A percentile compares a stretch with the other conserved stretches of the same genome.
These are phyloP conservation scores for Tiphia femorata DNA, from an alignment of 2,888 invertebrate species.

Conservation along the genomic window DNA sequence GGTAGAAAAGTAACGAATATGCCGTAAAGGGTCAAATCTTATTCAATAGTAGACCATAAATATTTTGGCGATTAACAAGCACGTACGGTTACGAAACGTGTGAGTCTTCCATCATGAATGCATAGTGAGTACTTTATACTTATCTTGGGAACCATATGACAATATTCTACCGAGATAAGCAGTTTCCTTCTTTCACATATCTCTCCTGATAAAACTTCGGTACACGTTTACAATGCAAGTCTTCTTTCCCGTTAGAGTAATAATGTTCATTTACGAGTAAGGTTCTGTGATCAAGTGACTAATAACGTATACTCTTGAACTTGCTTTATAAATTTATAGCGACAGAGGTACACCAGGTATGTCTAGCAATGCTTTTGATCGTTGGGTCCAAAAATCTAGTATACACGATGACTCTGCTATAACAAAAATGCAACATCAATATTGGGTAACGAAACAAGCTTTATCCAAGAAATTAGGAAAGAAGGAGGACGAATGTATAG, in stretches of 20 bases:
- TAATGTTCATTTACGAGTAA: background rate
- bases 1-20: too few species aligned
- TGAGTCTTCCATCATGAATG: conserved; percentile 34
- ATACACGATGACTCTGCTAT: conserved; percentile 68
- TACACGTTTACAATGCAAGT: too few species aligned
- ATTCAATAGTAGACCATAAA: too few species aligned
- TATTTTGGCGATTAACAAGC: too few species aligned
- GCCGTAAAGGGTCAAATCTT: too few species aligned
- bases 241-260: too few species aligned
- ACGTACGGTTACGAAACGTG: too few species aligned
- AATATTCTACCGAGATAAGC: background rate
- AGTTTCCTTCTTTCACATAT: too few species aligned
- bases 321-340: conserved; percentile 38
- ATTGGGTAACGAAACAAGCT: conserved; percentile 98
- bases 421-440: conserved; percentile 90
- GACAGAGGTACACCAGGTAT: conserved; percentile 56
- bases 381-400: conserved; percentile 71
- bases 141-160: background rate
- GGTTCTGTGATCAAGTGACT: too few species aligned
- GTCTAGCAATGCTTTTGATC: conserved; percentile 69
- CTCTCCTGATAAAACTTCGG: too few species aligned
- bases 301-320: background rate
- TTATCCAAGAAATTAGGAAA: conserved; percentile 93
- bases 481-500: conserved; percentile 97
- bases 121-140: conserved; percentile 32